Evolutionary conservation across 1,140 invertebrate genomes (phyloP).

Genomic region (Apis florea): DNA sequence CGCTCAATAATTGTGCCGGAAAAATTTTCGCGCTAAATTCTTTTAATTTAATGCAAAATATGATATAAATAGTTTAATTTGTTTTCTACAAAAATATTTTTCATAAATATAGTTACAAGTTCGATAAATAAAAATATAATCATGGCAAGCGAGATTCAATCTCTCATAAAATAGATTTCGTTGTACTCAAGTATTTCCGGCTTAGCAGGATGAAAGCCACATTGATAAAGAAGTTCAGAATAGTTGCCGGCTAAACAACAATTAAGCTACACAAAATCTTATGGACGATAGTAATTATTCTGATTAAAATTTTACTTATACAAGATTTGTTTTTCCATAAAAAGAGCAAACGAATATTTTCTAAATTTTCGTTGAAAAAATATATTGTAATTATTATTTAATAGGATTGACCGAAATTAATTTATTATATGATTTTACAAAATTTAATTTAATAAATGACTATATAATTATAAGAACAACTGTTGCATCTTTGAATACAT

Average conservation of each 20-base stretch:
- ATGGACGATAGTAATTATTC: not conserved
- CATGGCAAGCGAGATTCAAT: not conserved
- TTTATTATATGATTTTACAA: not conserved
- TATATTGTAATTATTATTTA: not conserved
- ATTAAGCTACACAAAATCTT: not conserved
- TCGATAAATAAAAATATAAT: not conserved
- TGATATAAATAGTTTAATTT: not conserved
- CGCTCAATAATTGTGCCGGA: not conserved
- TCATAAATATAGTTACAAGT: not conserved
- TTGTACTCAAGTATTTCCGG: not conserved
- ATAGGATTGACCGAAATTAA: not conserved
- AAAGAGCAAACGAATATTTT: not conserved
- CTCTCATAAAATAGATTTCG: not conserved
- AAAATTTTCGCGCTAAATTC: not conserved
- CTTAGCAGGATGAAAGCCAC: not conserved
- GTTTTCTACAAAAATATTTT: not conserved
- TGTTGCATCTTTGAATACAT: not conserved
- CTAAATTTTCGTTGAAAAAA: not conserved
- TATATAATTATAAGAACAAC: not conserved
- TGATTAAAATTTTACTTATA: not conserved
- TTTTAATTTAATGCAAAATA: not conserved
- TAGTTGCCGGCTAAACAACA: not conserved
- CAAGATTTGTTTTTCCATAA: not conserved
- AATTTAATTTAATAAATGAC: not conserved
- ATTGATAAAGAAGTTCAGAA: slow-evolving; percentile 6